These are phyloP conservation scores for Lepidurus couesii DNA, from an alignment of 1,140 invertebrate species.

Conservation along the genomic window DNA sequence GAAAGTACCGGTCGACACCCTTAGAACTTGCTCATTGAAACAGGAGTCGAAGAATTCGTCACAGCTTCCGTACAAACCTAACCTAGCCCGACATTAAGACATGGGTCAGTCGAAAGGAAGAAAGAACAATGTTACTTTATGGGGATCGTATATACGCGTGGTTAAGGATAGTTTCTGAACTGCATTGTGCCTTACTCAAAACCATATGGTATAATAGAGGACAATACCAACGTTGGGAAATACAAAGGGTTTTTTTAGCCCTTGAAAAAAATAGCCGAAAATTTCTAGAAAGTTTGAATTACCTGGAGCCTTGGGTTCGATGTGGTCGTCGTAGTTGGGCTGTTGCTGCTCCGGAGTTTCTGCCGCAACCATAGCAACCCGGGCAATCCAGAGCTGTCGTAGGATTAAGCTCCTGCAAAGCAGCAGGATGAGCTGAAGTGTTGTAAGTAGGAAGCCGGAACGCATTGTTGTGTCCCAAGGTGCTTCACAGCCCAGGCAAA, in stretches of 20 bases:
- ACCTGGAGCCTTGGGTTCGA: constrained; percentile 10
- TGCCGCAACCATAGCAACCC: constrained; percentile 14
- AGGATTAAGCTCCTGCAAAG: constrained; percentile 10
- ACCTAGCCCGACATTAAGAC: no score
- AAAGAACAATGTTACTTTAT: no score
- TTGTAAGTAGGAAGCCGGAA: not conserved
- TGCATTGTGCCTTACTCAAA: no score
- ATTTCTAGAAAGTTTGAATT: not conserved
- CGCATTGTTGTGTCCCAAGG: constrained; percentile 15
- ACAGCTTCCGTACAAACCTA: no score
- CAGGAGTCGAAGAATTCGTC: no score
- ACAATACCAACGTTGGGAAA: not conserved
- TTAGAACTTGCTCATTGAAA: no score
- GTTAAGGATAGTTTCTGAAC: no score
- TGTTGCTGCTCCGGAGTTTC: not conserved
- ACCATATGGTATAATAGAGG: no score
- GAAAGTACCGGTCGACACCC: no score
- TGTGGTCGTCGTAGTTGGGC: not conserved
- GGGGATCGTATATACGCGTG: no score
- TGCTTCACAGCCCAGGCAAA: not conserved
- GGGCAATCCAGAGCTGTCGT: not conserved
- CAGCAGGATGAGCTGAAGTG: constrained; percentile 18
- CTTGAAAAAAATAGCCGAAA: not conserved
- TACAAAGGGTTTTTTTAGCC: not conserved
- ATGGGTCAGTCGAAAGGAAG: no score